Conservation (phyloP, 2,888 invertebrate species). For the Acleris cristana region DNA sequence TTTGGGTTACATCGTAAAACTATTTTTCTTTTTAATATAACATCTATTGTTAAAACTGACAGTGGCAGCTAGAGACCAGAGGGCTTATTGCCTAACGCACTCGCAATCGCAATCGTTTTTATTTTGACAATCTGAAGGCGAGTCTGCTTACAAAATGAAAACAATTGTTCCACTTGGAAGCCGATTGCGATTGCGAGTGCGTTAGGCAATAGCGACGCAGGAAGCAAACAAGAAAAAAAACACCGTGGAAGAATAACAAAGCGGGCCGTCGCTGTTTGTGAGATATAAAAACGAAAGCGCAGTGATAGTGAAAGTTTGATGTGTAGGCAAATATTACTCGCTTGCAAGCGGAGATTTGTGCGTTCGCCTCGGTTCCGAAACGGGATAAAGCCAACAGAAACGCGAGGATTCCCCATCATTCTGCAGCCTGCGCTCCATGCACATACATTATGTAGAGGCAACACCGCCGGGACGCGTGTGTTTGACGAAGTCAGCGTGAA, state of each 20-base stretch:
- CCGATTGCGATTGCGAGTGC: too few relatives aligned
- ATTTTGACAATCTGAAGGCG: too few relatives aligned
- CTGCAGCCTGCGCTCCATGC: slow-evolving; percentile 51
- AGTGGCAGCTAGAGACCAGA: slow-evolving; percentile 21
- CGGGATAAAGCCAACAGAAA: slow-evolving; percentile 66
- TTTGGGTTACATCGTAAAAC: not conserved
- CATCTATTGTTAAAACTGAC: slow-evolving; percentile 15
- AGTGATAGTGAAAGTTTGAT: slow-evolving; percentile 83
- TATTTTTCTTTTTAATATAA: slow-evolving; percentile 5
- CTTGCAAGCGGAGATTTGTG: slow-evolving; percentile 79
- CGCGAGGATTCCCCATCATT: slow-evolving; percentile 56
- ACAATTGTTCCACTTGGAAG: too few relatives aligned
- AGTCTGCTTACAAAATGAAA: too few relatives aligned
- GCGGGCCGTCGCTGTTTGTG: slow-evolving; percentile 57
- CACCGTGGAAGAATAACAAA: slow-evolving; percentile 68
- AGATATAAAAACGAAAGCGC: slow-evolving; percentile 82
- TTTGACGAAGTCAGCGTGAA: slow-evolving; percentile 74
- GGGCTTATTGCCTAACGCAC: too few relatives aligned
- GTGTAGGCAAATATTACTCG: slow-evolving; percentile 83
- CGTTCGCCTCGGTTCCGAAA: slow-evolving; percentile 70
- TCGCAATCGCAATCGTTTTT: too few relatives aligned
- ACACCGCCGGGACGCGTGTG: slow-evolving; percentile 56
- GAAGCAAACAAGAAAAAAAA: slow-evolving; percentile 38
- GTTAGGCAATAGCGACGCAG: too few relatives aligned
- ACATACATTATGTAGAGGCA: slow-evolving; percentile 71